Evolutionary conservation across 1,140 invertebrate genomes (phyloP).

Genomic region (Pogonus chalceus): DNA sequence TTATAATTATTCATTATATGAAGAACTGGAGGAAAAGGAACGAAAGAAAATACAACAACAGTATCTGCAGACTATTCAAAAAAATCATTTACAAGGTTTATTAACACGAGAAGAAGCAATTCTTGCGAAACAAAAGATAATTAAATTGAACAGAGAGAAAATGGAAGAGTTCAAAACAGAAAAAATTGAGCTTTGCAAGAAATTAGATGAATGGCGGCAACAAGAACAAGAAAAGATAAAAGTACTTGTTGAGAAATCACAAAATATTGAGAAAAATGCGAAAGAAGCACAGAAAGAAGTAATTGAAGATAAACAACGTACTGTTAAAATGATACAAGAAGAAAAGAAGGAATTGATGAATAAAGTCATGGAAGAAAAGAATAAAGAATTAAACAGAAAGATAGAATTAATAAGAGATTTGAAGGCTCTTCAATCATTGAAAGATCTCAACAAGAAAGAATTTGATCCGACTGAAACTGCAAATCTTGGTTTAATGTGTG

Average conservation of each 20-base stretch:
- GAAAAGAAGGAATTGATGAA: slow-evolving; percentile 35
- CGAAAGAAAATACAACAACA: slow-evolving; percentile 38
- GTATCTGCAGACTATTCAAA: slow-evolving; percentile 40
- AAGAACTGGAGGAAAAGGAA: slow-evolving; percentile 35
- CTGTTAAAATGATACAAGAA: slow-evolving; percentile 35
- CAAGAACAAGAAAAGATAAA: slow-evolving; percentile 37
- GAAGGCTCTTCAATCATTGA: slow-evolving; percentile 36
- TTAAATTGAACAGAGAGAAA: slow-evolving; percentile 39
- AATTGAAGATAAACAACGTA: slow-evolving; percentile 34
- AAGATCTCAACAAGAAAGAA: slow-evolving; percentile 30
- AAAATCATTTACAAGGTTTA: slow-evolving; percentile 43
- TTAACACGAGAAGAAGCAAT: slow-evolving; percentile 44
- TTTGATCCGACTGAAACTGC: slow-evolving; percentile 44
- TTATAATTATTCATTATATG: slow-evolving; percentile 31
- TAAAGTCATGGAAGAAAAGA: slow-evolving; percentile 34
- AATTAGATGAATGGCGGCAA: slow-evolving; percentile 39
- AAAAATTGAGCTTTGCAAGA: slow-evolving; percentile 33
- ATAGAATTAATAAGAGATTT: slow-evolving; percentile 44
- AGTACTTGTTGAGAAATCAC: slow-evolving; percentile 36
- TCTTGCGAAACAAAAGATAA: slow-evolving; percentile 38
- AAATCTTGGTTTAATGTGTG: slow-evolving; percentile 43
- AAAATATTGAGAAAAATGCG: slow-evolving; percentile 35
- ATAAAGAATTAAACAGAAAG: slow-evolving; percentile 38
- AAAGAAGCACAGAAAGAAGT: slow-evolving; percentile 37
- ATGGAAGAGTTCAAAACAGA: slow-evolving; percentile 39